A percentile compares a stretch with the other conserved stretches of the same genome.
Evolutionary conservation across 2,797 vertebrate genomes (phyloP).

Genomic region (Pipistrellus nathusii): DNA sequence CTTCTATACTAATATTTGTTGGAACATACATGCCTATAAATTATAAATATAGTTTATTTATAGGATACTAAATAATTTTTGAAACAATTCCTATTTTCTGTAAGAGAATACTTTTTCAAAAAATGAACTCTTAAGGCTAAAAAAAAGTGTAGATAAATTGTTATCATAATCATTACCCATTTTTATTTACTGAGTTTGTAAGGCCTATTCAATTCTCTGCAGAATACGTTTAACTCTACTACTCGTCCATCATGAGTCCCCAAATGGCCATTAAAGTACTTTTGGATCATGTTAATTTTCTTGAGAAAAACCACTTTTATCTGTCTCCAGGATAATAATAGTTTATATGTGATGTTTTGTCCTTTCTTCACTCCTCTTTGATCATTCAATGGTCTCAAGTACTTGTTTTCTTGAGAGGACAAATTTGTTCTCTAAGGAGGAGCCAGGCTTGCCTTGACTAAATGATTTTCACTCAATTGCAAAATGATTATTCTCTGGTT

Average conservation of each 20-base stretch:
- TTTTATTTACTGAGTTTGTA: background rate
- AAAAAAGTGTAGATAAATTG: background rate
- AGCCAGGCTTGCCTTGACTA: background rate
- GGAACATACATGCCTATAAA: background rate
- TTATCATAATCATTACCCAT: background rate
- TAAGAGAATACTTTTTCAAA: background rate
- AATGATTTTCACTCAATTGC: background rate
- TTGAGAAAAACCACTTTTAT: constrained; percentile 18
- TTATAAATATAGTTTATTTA: background rate
- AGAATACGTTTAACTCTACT: background rate
- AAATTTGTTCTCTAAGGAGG: background rate
- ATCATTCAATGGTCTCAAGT: background rate
- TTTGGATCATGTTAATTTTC: background rate
- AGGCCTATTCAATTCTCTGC: background rate
- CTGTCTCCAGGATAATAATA: background rate
- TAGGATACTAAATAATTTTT: background rate
- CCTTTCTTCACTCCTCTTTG: background rate
- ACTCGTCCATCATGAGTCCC: background rate
- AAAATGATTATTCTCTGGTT: background rate
- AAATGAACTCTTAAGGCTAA: background rate
- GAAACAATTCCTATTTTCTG: background rate
- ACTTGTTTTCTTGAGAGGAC: background rate
- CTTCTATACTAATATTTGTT: background rate
- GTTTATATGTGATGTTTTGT: background rate
- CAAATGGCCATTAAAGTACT: background rate